Evolutionary conservation across 2,113 vertebrate genomes (phyloP).

Genomic region (Microcebus ravelobensis): DNA sequence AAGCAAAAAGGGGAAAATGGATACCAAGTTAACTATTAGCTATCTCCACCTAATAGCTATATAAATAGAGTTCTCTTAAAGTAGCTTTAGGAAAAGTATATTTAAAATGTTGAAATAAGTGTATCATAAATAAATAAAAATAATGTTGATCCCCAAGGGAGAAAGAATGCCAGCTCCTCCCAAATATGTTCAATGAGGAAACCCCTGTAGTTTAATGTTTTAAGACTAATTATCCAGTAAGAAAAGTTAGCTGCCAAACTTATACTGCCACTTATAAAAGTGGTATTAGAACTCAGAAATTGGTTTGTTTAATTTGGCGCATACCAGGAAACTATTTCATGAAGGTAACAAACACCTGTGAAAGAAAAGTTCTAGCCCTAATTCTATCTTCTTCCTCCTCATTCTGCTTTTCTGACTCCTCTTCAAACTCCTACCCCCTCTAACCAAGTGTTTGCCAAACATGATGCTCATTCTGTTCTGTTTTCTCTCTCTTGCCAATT

Average conservation of each 20-base stretch:
- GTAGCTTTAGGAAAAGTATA: not conserved
- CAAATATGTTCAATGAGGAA: not conserved
- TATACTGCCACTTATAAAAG: not conserved
- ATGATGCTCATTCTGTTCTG: not conserved
- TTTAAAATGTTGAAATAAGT: not conserved
- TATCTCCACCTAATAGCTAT: not conserved
- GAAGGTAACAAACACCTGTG: not conserved
- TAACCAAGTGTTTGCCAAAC: not conserved
- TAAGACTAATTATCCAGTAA: not conserved
- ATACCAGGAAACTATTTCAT: not conserved
- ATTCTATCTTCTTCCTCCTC: not conserved
- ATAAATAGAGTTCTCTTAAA: not conserved
- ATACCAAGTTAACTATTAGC: not conserved
- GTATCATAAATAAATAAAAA: not conserved
- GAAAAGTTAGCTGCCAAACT: not conserved
- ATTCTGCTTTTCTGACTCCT: not conserved
- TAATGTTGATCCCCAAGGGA: not conserved
- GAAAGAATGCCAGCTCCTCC: not conserved
- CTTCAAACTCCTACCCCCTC: not conserved
- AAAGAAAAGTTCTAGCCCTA: not conserved
- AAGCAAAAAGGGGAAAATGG: not conserved
- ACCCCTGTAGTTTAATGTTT: not conserved
- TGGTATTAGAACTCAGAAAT: not conserved
- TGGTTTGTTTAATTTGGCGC: not conserved
- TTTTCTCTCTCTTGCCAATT: not conserved